These are phyloP conservation scores for Teleopsis dalmanni DNA, from an alignment of 1,140 invertebrate genomes.

Conservation along the genomic window DNA sequence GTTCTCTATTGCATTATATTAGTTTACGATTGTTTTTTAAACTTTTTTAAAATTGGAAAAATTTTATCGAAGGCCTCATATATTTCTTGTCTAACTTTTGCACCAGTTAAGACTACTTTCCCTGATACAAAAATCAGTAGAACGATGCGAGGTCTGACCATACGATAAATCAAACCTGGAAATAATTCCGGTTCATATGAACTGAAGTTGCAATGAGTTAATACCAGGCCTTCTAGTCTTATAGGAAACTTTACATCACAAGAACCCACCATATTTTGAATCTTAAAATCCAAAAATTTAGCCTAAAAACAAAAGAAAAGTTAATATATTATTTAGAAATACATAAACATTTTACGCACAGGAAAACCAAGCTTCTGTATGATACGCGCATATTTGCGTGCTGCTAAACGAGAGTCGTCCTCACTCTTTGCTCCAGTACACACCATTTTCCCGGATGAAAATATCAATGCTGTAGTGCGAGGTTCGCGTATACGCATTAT, in stretches of 20 bases:
- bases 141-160: conserved; percentile 99
- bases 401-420: conserved; percentile 92
- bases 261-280: conserved; percentile 99
- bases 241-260: conserved; percentile 99
- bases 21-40: conserved; percentile 76
- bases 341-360: conserved; percentile 46
- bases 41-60: conserved; percentile 98
- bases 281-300: conserved; percentile 99
- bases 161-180: conserved; percentile 97
- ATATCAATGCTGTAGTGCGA: conserved; percentile 96
- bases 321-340: background rate
- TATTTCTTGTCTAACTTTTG: conserved; percentile 96
- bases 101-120: conserved; percentile 96
- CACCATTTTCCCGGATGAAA: conserved; percentile 99
- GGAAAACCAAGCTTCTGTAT: conserved; percentile 97
- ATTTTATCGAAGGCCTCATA: conserved; percentile 99
- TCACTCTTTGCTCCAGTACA: conserved; percentile 99
- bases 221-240: conserved; percentile 89
- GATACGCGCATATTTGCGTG: conserved; percentile 97
- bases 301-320: conserved; percentile 54
- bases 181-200: conserved; percentile 93
- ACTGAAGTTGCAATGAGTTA: conserved; percentile 96
- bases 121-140: conserved; percentile 98
- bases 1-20: no score
- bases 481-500: conserved; percentile 99